phyloP scores from a whole-genome alignment of 2,888 invertebrate genomes.

The Heliconius aoede region DNA sequence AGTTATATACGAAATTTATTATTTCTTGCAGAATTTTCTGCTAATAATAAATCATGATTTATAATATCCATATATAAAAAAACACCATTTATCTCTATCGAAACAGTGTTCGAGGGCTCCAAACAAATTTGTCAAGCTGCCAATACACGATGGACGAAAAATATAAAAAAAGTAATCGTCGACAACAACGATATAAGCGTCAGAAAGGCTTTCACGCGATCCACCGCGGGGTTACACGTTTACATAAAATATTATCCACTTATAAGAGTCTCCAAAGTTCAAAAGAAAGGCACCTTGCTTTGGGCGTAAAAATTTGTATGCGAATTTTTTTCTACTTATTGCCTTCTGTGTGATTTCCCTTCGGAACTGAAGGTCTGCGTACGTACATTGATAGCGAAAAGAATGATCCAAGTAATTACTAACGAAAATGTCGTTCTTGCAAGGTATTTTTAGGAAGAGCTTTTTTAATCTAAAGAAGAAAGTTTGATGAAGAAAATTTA shows the following conservation, averaged over 20 bases:
- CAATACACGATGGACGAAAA: slow-evolving; percentile 21
- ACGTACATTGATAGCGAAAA: slow-evolving; percentile 30
- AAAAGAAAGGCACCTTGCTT: slow-evolving; percentile 36
- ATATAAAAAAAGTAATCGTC: slow-evolving; percentile 19
- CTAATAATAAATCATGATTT: slow-evolving; percentile 5
- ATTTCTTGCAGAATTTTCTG: not conserved
- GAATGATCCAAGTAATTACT: slow-evolving; percentile 31
- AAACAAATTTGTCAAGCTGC: slow-evolving; percentile 29
- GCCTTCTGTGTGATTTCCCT: slow-evolving; percentile 55
- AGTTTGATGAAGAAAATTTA: not conserved
- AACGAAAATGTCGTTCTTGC: slow-evolving; percentile 18
- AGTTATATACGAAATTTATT: no score
- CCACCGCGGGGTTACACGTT: slow-evolving; percentile 39
- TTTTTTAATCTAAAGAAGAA: not conserved
- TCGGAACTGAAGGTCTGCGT: slow-evolving; percentile 38
- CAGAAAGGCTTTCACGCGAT: slow-evolving; percentile 31
- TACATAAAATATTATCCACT: slow-evolving; percentile 45
- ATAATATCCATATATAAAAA: slow-evolving; percentile 6
- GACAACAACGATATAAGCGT: slow-evolving; percentile 35
- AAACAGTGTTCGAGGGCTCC: slow-evolving; percentile 20
- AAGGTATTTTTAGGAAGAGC: not conserved
- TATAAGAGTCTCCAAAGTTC: slow-evolving; percentile 44
- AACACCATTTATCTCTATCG: slow-evolving; percentile 22
- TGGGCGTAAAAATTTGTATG: slow-evolving; percentile 46
- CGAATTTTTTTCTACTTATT: slow-evolving; percentile 54